These are phyloP conservation scores for Chloropsis hardwickii DNA, from an alignment of 2,113 vertebrate species.

Conservation along the genomic window DNA sequence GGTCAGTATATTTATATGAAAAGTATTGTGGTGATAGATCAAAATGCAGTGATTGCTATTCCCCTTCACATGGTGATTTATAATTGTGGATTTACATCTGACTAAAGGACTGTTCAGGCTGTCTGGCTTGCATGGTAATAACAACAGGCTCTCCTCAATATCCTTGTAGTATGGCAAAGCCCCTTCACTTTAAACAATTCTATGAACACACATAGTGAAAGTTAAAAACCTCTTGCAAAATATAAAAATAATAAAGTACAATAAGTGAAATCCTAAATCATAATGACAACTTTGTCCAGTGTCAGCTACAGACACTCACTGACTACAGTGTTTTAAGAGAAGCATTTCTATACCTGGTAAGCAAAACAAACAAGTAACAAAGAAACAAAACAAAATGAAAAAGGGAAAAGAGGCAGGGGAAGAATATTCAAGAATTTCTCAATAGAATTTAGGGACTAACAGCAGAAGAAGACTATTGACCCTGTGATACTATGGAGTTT, in stretches of 20 bases:
- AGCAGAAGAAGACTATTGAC: background rate
- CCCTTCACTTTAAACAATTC: background rate
- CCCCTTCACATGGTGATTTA: background rate
- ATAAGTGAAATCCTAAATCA: slow-evolving; percentile 31
- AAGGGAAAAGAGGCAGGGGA: background rate
- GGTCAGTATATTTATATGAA: slow-evolving; percentile 7
- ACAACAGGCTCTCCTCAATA: background rate
- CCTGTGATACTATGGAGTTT: background rate
- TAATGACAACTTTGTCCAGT: background rate
- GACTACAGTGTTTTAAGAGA: background rate
- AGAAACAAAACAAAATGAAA: background rate
- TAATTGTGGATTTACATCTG: slow-evolving; percentile 46
- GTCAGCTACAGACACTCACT: background rate
- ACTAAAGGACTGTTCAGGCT: background rate
- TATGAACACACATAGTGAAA: background rate
- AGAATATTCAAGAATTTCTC: background rate
- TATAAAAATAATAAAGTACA: background rate
- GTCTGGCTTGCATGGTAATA: slow-evolving; percentile 30
- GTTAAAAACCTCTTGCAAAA: slow-evolving; percentile 12
- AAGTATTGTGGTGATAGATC: slow-evolving; percentile 38
- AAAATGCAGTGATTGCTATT: slow-evolving; percentile 15
- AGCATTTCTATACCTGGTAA: background rate
- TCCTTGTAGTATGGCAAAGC: background rate
- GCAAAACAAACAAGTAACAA: background rate
- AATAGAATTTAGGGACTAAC: background rate